Conservation (phyloP, 2,888 invertebrate species). For the Drosophila demipolita region DNA sequence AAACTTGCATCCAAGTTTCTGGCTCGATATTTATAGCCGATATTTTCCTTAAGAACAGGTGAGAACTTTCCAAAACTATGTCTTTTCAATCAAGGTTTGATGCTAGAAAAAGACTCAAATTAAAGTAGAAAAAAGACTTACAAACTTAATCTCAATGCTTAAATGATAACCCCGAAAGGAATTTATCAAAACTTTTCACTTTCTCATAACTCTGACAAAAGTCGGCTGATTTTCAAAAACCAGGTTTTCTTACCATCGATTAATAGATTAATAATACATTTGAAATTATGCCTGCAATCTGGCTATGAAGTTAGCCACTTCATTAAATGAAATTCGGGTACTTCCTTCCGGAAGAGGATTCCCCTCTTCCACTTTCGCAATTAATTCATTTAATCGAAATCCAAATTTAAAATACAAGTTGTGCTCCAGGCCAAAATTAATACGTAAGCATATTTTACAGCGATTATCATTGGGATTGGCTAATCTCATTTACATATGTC, state of each 20-base stretch:
- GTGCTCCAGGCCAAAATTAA: neutral
- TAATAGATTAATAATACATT: neutral
- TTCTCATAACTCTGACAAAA: neutral
- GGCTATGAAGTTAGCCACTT: neutral
- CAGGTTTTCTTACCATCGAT: neutral
- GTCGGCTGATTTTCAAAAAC: neutral
- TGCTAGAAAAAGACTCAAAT: neutral
- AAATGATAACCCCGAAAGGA: neutral
- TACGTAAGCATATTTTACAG: neutral
- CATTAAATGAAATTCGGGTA: neutral
- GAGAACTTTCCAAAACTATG: neutral
- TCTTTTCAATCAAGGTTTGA: neutral
- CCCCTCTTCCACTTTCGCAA: neutral
- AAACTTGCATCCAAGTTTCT: no score
- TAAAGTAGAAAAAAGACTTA: neutral
- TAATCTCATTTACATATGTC: slow-evolving; percentile 1
- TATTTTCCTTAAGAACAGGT: neutral
- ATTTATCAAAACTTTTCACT: neutral
- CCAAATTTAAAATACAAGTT: neutral
- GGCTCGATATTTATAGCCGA: neutral
- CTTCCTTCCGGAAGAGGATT: neutral
- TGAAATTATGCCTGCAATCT: neutral
- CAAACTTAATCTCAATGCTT: neutral
- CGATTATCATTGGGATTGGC: neutral
- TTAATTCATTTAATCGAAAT: neutral